Base-by-base conservation (phyloP, 2,113 vertebrate species). In the Cyprinus carpio region DNA sequence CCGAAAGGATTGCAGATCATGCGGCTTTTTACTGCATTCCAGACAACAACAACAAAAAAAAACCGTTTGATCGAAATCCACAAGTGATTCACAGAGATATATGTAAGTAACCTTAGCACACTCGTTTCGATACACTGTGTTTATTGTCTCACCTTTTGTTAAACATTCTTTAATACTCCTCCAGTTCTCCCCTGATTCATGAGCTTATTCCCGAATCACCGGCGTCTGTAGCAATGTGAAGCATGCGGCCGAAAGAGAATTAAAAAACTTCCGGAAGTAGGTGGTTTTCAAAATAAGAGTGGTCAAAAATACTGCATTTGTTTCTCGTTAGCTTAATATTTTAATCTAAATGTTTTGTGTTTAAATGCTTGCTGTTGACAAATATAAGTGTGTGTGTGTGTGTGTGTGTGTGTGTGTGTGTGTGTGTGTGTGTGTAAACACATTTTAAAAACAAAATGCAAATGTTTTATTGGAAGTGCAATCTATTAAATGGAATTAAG, bases 171-270 rank as follows among this genome's bases (percentile, higher is more conserved):
- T 58, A 58, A 6, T n/a, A 62, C 56, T 62, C 23, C 76, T 40
- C 31, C 40, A 49, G 40, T 46, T 40, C 10, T 81, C 15, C 2
- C 15, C n/a, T 29, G 23, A 54, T 54, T 31, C 27, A 31, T 77
- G 46, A 54, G 31, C 7, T 6, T 77, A 20, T 12, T 56, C 27
- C 13, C 15, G 15, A 64, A 43, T 29, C 40, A 71, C 80, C 80
- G 80, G 80, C 25, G n/a, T 49, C 25, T 49, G 64, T 46, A 16
- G 4, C 11, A 34, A 43, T 34, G 80, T 82, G 80, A 82, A 82
- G 65, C 37, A 2, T 20, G 12, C 5, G 18, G n/a, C 16, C 20
- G 16, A 49, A 37, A 71, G 20, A 25, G 1, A 12, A 15, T n/a
- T 8, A n/a, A 69, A 15, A 3, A 25, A 31, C 5, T 3, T 4